These are phyloP conservation scores for Monopis laevigella DNA, from an alignment of 2,888 invertebrate species.

Conservation along the genomic window DNA sequence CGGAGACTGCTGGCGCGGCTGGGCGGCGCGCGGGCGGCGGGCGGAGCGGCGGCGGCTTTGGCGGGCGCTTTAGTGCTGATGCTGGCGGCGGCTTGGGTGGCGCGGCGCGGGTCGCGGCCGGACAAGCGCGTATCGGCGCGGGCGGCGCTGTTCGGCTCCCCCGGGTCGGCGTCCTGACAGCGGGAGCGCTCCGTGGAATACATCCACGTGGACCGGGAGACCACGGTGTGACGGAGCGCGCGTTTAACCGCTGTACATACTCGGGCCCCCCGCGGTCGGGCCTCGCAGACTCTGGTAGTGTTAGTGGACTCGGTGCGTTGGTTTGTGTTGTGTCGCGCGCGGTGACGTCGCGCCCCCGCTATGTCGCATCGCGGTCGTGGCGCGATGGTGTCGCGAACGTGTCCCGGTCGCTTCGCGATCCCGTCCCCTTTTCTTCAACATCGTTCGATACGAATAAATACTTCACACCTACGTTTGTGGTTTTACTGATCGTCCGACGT, in stretches of 20 bases:
- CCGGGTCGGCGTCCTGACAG: constrained; percentile 81
- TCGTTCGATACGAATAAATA: too few relatives aligned
- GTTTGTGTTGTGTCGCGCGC: background rate
- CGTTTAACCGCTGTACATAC: constrained; percentile 3
- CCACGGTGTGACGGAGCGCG: constrained; percentile 76
- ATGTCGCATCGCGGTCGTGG: background rate
- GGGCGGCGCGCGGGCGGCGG: constrained; percentile 67
- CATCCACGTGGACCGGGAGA: constrained; percentile 92
- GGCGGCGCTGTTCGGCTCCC: constrained; percentile 73
- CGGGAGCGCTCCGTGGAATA: constrained; percentile 90
- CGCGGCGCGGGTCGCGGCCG: constrained; percentile 64
- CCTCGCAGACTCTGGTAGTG: constrained; percentile 5
- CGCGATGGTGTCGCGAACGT: background rate
- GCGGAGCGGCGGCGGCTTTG: constrained; percentile 27
- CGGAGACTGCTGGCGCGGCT: constrained; percentile 70
- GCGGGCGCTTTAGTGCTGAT: constrained; percentile 35
- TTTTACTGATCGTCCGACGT: too few relatives aligned
- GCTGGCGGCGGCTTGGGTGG: constrained; percentile 61
- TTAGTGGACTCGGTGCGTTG: too few relatives aligned
- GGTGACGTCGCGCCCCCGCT: background rate
- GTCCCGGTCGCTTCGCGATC: too few relatives aligned
- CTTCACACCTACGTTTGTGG: too few relatives aligned
- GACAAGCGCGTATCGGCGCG: constrained; percentile 69
- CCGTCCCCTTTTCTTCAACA: too few relatives aligned
- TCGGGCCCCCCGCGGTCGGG: background rate